Evolutionary conservation across 2,797 vertebrate genomes (phyloP).

Genomic region (Leontopithecus rosalia): DNA sequence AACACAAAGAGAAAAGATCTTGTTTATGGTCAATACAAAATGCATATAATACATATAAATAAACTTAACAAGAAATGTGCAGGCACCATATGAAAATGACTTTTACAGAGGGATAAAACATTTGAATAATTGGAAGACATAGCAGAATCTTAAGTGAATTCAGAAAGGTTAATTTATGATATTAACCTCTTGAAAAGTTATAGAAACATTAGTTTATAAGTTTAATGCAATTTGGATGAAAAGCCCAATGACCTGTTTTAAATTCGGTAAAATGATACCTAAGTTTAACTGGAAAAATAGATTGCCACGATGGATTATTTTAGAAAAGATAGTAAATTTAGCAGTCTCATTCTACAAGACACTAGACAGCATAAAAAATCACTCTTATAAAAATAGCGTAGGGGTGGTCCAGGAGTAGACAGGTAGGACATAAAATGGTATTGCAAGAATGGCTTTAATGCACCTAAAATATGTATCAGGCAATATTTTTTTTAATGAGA

Average conservation of each 20-base stretch:
- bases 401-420: background rate
- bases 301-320: background rate
- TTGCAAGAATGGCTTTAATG: background rate
- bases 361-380: background rate
- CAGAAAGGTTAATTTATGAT: conserved; percentile 72
- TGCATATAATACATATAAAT: background rate
- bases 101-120: conserved; percentile 29
- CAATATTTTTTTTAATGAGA: background rate
- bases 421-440: background rate
- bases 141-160: conserved; percentile 45
- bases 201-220: conserved; percentile 70
- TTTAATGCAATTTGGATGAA: conserved; percentile 48
- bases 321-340: background rate
- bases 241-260: conserved; percentile 53
- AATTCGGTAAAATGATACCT: conserved; percentile 51
- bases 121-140: conserved; percentile 45
- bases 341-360: background rate
- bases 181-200: conserved; percentile 73
- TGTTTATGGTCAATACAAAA: conserved; percentile 26
- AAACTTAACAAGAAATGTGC: background rate
- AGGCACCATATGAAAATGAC: conserved; percentile 6
- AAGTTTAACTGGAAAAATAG: conserved; percentile 54
- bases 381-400: background rate
- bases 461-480: background rate
- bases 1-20: background rate